Base-by-base conservation (phyloP, 2,888 invertebrate species). In the Drosophila paramelanica region DNA sequence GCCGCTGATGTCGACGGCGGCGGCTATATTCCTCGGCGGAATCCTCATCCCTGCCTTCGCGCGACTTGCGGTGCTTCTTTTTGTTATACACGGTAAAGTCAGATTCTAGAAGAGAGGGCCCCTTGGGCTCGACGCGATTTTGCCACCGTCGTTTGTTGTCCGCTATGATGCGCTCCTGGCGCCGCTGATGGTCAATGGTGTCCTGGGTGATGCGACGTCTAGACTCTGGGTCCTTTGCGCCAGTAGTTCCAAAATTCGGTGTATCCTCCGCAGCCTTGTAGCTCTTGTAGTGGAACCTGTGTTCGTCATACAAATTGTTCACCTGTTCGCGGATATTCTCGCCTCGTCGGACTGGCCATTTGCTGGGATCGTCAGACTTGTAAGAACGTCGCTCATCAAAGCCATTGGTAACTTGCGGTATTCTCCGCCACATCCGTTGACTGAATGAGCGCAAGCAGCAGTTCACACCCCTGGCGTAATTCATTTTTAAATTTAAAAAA, bases 91-190 rank as follows among this genome's bases (percentile, higher is more conserved):
- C 10, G 8, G 31, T 31, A 31, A 0, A 2, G 31, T 14, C 11
- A 17, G 11, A 13, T 66, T 31, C 0, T 11, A 11, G 1, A 38
- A 13, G 3, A 13, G 2, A 2, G 7, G 17, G 25, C 1, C 23
- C 7, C 1, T 56, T 59, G 0, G 73, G 59, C 39, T 59, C 68
- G 0, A 27, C 7, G 0, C 73, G 78, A 1, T 45, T 43, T 3
- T 60, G 47, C 73, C 73, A 74, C 1, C 50, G 42, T 0, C 3
- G 20, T 5, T 43, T 73, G 13, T 74, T 74, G 7, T 74, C 73
- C 11, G 50, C n/a, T 3, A 74, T 67, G 27, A 74, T 77, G n/a
- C 56, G 67, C 27, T 45, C 60, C 73, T 74, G 73, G 3, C 78
- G 73, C 0, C 78, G 73, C 53, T 57, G 67, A 57, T 74, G 73